Conservation (phyloP, 1,140 invertebrate species). For the Hesperophylax magnus region DNA sequence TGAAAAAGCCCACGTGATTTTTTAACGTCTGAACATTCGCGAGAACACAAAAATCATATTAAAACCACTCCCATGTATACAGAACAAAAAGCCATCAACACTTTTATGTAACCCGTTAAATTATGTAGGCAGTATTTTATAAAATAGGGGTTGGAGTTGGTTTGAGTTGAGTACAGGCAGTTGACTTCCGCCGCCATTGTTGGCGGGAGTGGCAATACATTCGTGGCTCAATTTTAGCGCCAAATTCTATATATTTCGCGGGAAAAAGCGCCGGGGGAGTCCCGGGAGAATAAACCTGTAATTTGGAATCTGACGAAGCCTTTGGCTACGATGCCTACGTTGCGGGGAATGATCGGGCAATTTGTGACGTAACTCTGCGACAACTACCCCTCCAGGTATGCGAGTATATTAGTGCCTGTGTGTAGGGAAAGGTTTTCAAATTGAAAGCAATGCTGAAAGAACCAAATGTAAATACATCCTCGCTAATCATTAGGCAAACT, state of each 20-base stretch:
- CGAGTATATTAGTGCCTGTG: too few relatives aligned
- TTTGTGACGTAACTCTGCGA: background rate
- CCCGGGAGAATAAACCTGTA: constrained; percentile 24
- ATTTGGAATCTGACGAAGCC: constrained; percentile 31
- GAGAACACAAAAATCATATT: too few relatives aligned
- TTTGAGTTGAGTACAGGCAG: background rate
- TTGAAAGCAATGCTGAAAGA: too few relatives aligned
- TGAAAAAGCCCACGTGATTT: too few relatives aligned
- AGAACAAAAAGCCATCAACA: background rate
- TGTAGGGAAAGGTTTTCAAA: too few relatives aligned
- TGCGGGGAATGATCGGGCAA: constrained; percentile 7
- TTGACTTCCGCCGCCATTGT: constrained; percentile 8
- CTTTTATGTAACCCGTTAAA: background rate
- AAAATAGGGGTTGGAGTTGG: background rate
- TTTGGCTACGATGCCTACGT: constrained; percentile 15
- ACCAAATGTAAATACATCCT: too few relatives aligned
- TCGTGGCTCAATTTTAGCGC: constrained; percentile 3
- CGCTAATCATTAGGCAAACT: too few relatives aligned
- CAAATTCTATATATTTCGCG: constrained; percentile 5
- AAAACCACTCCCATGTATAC: background rate
- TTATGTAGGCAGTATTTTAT: constrained; percentile 2
- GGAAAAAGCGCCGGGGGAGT: constrained; percentile 10
- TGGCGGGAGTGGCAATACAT: background rate
- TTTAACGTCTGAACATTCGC: too few relatives aligned
- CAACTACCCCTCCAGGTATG: too few relatives aligned